A percentile compares a stretch with the other conserved stretches of the same genome.
Conservation (phyloP, 2,888 invertebrate species). For the Neoscelio sp. region DNA sequence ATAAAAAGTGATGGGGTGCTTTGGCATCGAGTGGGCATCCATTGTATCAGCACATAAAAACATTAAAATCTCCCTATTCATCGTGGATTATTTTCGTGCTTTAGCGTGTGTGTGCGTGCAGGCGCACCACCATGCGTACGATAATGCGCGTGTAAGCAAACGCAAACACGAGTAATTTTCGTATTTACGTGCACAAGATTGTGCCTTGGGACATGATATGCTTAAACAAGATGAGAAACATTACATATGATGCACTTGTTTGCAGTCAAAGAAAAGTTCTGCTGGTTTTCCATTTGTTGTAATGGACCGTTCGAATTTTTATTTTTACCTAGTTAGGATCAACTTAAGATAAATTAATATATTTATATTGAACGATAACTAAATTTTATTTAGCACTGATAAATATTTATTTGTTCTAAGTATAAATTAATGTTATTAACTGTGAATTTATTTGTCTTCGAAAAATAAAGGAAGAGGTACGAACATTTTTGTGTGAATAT, state of each 20-base stretch:
- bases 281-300: too few species aligned
- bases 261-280: background rate
- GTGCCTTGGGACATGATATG: constrained; percentile 17
- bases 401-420: too few species aligned
- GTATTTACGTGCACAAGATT: constrained; percentile 39
- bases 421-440: too few species aligned
- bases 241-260: background rate
- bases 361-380: too few species aligned
- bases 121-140: constrained; percentile 25
- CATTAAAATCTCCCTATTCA: constrained; percentile 83
- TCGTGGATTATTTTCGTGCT: constrained; percentile 77
- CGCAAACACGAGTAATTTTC: constrained; percentile 52
- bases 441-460: too few species aligned
- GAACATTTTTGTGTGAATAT: too few species aligned
- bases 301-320: too few species aligned
- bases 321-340: too few species aligned
- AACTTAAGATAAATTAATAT: too few species aligned
- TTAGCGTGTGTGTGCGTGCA: constrained; percentile 43
- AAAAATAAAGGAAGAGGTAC: too few species aligned
- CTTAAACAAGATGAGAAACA: too few species aligned
- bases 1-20: constrained; percentile 79
- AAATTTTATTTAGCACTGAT: too few species aligned
- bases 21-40: constrained; percentile 81
- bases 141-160: constrained; percentile 53
- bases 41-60: constrained; percentile 82